Evolutionary conservation across 2,888 invertebrate species (phyloP), one percentile per base, ranked within the genome.

Genomic region (Epinotia ramella): DNA sequence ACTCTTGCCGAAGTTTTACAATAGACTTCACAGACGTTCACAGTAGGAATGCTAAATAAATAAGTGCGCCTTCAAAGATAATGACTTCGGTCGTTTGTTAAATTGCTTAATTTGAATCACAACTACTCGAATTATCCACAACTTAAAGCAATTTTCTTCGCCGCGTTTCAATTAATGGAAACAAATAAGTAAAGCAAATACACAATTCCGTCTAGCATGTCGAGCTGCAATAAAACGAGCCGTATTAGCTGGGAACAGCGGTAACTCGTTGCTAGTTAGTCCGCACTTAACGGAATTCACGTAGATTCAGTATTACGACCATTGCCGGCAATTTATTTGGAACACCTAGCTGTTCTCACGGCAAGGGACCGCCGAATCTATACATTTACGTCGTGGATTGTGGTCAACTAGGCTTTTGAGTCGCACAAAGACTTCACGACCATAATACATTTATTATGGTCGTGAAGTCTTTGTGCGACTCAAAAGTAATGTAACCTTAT

Each of bases 121-220:
- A 69, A 49, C 64, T 57, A 62, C 59, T 60, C 33, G 44, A 68
- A 65, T 73, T 46, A 53, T 44, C 65, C 33, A 20, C 60, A 63
- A 63, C 63, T 65, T 65, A 18, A 68, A 64, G 59, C 70, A 60
- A 75, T 66, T 75, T 70, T 71, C 65, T 71, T 66, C 70, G 40
- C 70, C 67, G 46, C 65, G 64, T 69, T 77, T 76, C 73, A 77
- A 77, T 77, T 76, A 75, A 75, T 62, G 64, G 59, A 77, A 82
- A 82, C 82, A 82, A 84, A 84, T 81, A 84, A 83, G 83, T 84
- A 75, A 75, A 67, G 82, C 84, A 82, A 84, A 85, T 82, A 83
- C 78, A 78, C 78, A 78, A 81, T 70, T 80, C 78, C 80, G 82
- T 82, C 82, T 86, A 82, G 84, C 87, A 84, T 87, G 87, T 84